Percentiles rank a stretch among this genome's conserved stretches.
These are phyloP conservation scores for Malaclemys terrapin DNA, from an alignment of 2,113 vertebrate genomes.

Conservation along the genomic window DNA sequence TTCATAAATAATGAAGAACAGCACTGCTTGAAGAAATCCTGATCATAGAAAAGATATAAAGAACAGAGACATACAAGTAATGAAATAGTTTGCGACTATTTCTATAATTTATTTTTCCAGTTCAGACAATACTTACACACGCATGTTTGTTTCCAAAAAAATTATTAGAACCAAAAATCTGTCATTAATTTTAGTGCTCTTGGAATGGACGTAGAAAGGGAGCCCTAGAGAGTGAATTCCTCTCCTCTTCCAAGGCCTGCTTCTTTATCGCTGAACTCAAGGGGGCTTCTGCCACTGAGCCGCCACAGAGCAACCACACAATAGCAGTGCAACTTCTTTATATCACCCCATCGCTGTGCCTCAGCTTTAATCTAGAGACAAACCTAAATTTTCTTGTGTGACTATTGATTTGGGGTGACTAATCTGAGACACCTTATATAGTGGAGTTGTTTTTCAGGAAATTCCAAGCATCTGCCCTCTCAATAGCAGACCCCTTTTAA, in stretches of 20 bases:
- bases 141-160: background rate
- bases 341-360: rapidly evolving
- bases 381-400: background rate
- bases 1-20: background rate
- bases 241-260: background rate
- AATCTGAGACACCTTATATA: background rate
- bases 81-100: background rate
- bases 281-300: background rate
- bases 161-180: background rate
- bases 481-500: background rate
- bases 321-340: background rate
- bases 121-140: rapidly evolving
- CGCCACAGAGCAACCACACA: background rate
- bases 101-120: rapidly evolving
- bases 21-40: background rate
- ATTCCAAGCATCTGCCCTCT: background rate
- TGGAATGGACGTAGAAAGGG: background rate
- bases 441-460: rapidly evolving
- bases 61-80: background rate
- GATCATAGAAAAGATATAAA: background rate
- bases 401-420: background rate
- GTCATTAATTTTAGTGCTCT: background rate
- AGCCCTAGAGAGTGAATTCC: background rate
- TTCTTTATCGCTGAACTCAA: rapidly evolving
- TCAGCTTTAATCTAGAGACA: rapidly evolving